Evolutionary conservation across 1,140 invertebrate genomes (phyloP).

Genomic region (Acyrthosiphon pisum): DNA sequence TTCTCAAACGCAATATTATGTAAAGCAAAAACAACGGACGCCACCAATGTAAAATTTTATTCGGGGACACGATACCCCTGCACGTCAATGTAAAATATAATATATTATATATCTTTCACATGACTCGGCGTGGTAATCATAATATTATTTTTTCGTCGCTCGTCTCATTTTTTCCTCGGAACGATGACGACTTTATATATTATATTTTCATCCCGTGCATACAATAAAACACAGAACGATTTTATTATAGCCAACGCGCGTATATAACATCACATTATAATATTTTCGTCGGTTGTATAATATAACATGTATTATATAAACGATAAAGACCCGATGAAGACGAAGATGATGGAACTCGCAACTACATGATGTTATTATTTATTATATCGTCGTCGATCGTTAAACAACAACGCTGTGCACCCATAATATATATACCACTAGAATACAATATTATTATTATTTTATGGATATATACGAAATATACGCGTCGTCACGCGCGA

Average conservation of each 20-base stretch:
- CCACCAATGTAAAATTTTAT: neutral
- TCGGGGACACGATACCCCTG: neutral
- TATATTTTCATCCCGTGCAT: neutral
- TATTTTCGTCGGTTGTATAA: neutral
- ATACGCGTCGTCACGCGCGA: neutral
- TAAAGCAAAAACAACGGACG: neutral
- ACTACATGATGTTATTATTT: constrained; percentile 1
- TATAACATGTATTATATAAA: neutral
- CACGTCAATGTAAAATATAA: neutral
- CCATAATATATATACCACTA: neutral
- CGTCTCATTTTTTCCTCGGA: neutral
- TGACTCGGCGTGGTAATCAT: neutral
- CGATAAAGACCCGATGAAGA: neutral
- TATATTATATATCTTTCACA: neutral
- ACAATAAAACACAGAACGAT: neutral
- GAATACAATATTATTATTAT: constrained; percentile 21
- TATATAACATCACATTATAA: neutral
- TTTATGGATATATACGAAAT: constrained; percentile 28
- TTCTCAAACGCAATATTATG: neutral
- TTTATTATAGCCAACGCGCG: neutral
- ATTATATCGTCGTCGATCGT: constrained; percentile 18
- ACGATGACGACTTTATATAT: neutral
- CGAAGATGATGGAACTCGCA: neutral
- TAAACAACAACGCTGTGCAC: neutral
- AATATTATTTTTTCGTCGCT: neutral